phyloP scores from a whole-genome alignment of 1,140 invertebrate genomes.

The Hermetia illucens region DNA sequence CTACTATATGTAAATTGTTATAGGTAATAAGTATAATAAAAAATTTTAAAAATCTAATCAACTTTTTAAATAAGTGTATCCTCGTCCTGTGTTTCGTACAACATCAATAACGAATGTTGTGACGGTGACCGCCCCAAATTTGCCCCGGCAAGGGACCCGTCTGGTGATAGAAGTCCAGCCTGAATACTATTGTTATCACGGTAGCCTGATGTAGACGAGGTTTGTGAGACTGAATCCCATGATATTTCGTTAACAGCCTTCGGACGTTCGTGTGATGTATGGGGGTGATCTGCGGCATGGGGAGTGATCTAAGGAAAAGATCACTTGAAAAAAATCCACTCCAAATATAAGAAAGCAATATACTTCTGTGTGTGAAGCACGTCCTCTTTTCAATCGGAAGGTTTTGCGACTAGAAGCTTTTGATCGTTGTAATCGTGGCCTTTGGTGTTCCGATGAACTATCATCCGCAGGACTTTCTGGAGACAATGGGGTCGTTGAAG shows the following conservation, averaged over 20 bases:
- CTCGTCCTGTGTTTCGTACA: slow-evolving; percentile 56
- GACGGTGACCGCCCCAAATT: slow-evolving; percentile 36
- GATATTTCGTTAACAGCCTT: slow-evolving; percentile 40
- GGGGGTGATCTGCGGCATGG: slow-evolving; percentile 22
- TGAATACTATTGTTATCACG: slow-evolving; percentile 45
- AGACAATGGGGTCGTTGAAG: slow-evolving; percentile 54
- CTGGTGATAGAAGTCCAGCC: slow-evolving; percentile 37
- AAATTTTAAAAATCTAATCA: too few relatives aligned
- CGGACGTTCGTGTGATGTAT: slow-evolving; percentile 20
- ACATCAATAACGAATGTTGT: slow-evolving; percentile 50
- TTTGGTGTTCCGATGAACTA: slow-evolving; percentile 42
- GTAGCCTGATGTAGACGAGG: slow-evolving; percentile 69
- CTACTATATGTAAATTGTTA: too few relatives aligned
- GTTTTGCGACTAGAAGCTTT: slow-evolving; percentile 90
- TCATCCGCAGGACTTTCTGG: slow-evolving; percentile 55
- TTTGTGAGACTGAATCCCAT: slow-evolving; percentile 63
- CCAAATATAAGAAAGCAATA: neutral
- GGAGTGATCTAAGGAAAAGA: slow-evolving; percentile 3
- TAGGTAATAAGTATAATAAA: too few relatives aligned
- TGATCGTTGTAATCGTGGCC: slow-evolving; percentile 68
- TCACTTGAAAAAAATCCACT: neutral
- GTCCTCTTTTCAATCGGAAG: slow-evolving; percentile 72
- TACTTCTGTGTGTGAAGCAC: slow-evolving; percentile 35
- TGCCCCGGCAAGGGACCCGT: slow-evolving; percentile 24
- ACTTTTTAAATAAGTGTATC: slow-evolving; percentile 56